These are phyloP conservation scores for Omphaloscelis lunosa DNA, from an alignment of 2,888 invertebrate species.

Conservation along the genomic window DNA sequence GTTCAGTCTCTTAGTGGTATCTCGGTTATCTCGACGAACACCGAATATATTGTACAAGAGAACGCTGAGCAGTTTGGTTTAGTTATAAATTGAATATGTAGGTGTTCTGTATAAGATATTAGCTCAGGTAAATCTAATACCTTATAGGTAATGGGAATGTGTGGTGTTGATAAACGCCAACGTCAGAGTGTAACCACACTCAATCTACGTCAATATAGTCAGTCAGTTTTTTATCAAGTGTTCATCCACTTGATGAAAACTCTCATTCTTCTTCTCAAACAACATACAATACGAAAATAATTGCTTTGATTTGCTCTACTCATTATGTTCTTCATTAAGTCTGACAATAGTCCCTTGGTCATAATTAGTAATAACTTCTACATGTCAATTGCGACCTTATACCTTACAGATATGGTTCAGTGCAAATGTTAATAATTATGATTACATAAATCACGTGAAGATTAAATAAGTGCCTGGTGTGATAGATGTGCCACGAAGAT, in stretches of 20 bases:
- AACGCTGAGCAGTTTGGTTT: no score
- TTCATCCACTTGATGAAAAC: no score
- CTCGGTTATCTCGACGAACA: no score
- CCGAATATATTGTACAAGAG: no score
- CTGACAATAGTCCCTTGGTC: not conserved
- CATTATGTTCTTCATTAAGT: not conserved
- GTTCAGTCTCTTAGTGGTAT: no score
- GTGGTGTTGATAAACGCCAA: not conserved
- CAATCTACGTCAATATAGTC: not conserved
- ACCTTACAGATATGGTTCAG: not conserved
- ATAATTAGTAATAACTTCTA: not conserved
- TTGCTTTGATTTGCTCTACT: not conserved
- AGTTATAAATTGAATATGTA: no score
- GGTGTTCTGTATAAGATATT: no score
- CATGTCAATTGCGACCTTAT: slow-evolving; percentile 2
- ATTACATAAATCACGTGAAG: slow-evolving; percentile 26
- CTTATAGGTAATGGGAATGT: not conserved
- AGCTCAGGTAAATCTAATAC: not conserved
- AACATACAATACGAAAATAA: not conserved
- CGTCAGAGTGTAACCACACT: not conserved
- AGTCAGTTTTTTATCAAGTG: no score
- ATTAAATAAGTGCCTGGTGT: slow-evolving; percentile 10
- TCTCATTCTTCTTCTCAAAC: no score
- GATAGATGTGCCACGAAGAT: slow-evolving; percentile 12
- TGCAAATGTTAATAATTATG: not conserved